Percentiles rank a stretch among this genome's conserved stretches.
Evolutionary conservation across 2,888 invertebrate species (phyloP).

Genomic region (Pharmacophagus antenor): DNA sequence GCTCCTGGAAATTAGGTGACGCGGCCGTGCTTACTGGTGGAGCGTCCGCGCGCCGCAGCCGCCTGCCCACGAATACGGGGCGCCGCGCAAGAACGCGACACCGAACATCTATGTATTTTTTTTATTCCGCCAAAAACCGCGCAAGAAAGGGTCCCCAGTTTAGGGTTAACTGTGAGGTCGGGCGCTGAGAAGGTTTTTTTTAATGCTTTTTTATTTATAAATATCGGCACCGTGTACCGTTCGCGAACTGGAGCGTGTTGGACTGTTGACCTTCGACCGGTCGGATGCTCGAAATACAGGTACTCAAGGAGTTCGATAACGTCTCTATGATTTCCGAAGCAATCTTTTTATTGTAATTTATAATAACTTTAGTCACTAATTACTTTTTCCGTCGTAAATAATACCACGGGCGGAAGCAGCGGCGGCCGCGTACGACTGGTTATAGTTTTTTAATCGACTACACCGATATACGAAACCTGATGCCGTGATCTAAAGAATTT

Average conservation of each 20-base stretch:
- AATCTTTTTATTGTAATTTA: no score
- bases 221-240: slow-evolving; percentile 20
- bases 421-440: slow-evolving; percentile 21
- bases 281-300: slow-evolving; percentile 14
- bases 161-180: slow-evolving; percentile 72
- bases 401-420: slow-evolving; percentile 24
- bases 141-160: slow-evolving; percentile 64
- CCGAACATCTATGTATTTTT: slow-evolving; percentile 39
- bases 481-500: slow-evolving; percentile 20
- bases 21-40: slow-evolving; percentile 45
- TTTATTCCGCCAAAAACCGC: slow-evolving; percentile 75
- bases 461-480: slow-evolving; percentile 11
- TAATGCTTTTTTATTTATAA: slow-evolving; percentile 12
- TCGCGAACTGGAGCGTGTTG: slow-evolving; percentile 27
- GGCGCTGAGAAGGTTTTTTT: slow-evolving; percentile 36
- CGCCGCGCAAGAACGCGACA: slow-evolving; percentile 49
- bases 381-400: slow-evolving; percentile 26
- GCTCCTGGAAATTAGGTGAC: slow-evolving; percentile 57
- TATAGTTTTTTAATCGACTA: slow-evolving; percentile 29
- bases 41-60: slow-evolving; percentile 72
- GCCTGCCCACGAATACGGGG: slow-evolving; percentile 69
- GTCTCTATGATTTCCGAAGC: no score
- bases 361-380: slow-evolving; percentile 13
- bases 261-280: slow-evolving; percentile 31
- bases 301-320: slow-evolving; percentile 12